A percentile compares a stretch with the other conserved stretches of the same genome.
These are phyloP conservation scores for Drosophila subobscura DNA, from an alignment of 1,140 invertebrate genomes.

Conservation along the genomic window DNA sequence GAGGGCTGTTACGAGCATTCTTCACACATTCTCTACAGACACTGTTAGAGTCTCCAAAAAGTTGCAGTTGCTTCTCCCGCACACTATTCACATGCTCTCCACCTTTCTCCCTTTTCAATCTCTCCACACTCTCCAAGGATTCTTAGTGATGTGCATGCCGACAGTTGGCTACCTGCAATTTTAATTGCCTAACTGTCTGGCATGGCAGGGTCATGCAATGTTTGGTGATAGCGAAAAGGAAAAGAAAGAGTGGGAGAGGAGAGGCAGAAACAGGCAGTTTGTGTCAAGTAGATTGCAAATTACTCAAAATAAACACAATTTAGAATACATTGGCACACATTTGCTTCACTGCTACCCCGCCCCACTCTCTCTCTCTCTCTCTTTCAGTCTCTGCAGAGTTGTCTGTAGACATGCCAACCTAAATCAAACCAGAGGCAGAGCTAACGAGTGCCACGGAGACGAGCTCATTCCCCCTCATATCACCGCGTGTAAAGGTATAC, in stretches of 20 bases:
- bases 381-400: slow-evolving; percentile 41
- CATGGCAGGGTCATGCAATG: slow-evolving; percentile 38
- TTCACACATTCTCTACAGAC: too few relatives aligned
- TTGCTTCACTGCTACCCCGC: slow-evolving; percentile 4
- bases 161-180: slow-evolving; percentile 73
- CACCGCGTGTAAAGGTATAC: background rate
- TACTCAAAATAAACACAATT: slow-evolving; percentile 78
- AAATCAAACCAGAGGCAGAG: slow-evolving; percentile 51
- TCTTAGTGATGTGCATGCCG: slow-evolving; percentile 70
- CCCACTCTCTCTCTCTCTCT: background rate
- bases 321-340: slow-evolving; percentile 64
- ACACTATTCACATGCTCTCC: too few relatives aligned
- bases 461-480: background rate
- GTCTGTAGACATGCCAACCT: slow-evolving; percentile 71
- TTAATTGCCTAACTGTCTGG: slow-evolving; percentile 64
- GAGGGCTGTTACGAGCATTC: too few relatives aligned
- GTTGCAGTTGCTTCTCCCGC: too few relatives aligned
- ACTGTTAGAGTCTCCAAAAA: too few relatives aligned
- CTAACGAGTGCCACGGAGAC: slow-evolving; percentile 28
- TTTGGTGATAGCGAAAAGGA: too few relatives aligned
- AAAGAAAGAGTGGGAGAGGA: too few relatives aligned
- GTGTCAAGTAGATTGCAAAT: slow-evolving; percentile 43
- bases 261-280: too few relatives aligned
- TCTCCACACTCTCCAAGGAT: background rate
- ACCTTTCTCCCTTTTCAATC: background rate